Percentiles rank a stretch among this genome's conserved stretches.
These are phyloP conservation scores for Hesperophylax magnus DNA, from an alignment of 1,140 invertebrate genomes.

Conservation along the genomic window DNA sequence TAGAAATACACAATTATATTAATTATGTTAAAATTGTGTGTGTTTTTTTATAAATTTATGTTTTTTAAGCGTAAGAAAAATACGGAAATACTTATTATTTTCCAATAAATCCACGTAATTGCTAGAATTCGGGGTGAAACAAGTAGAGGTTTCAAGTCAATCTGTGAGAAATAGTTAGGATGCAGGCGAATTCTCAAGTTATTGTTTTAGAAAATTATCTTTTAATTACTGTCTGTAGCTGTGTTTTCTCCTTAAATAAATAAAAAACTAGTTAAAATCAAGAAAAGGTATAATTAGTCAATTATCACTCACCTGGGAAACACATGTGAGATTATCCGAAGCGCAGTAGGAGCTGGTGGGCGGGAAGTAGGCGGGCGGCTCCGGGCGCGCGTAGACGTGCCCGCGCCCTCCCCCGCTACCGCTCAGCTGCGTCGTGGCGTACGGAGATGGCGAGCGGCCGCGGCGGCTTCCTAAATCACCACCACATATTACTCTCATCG, in stretches of 20 bases:
- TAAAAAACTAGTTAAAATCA: neutral
- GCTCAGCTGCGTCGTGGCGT: constrained; percentile 74
- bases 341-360: constrained; percentile 64
- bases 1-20: too few species aligned
- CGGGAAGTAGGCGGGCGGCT: constrained; percentile 61
- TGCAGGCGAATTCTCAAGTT: too few species aligned
- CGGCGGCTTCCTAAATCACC: constrained; percentile 64
- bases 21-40: too few species aligned
- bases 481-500: neutral
- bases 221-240: too few species aligned
- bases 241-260: too few species aligned
- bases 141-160: neutral
- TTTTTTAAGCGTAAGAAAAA: neutral
- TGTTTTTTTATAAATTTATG: neutral
- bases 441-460: constrained; percentile 74
- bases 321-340: constrained; percentile 65
- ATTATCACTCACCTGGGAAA: constrained; percentile 64
- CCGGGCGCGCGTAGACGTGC: constrained; percentile 65
- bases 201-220: too few species aligned
- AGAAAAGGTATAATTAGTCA: constrained; percentile 1
- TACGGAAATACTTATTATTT: neutral
- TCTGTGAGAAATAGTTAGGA: too few species aligned
- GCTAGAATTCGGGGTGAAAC: neutral
- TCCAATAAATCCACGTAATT: neutral
- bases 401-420: constrained; percentile 45